A percentile compares a stretch with the other conserved stretches of the same genome.
Evolutionary conservation across 2,888 invertebrate genomes (phyloP).

Genomic region (Zaprionus bogoriensis): DNA sequence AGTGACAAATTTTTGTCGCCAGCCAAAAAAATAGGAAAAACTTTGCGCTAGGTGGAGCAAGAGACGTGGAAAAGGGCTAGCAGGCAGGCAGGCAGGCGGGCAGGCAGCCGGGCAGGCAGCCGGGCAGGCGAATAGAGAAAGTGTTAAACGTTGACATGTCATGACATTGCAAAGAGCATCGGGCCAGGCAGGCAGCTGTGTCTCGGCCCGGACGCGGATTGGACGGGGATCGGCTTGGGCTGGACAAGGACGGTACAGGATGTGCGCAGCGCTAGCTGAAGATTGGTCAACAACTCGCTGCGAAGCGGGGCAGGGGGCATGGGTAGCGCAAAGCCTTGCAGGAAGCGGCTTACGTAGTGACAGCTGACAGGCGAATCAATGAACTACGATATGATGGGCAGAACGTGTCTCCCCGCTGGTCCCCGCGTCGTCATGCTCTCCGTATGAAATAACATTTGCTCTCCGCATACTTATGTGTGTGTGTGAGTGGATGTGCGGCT

Average conservation of each 20-base stretch:
- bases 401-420: slow-evolving; percentile 17
- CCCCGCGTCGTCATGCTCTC: too few relatives aligned
- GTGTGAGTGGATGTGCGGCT: not conserved
- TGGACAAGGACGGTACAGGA: slow-evolving; percentile 28
- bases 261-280: slow-evolving; percentile 26
- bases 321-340: slow-evolving; percentile 35
- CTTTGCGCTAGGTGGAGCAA: slow-evolving; percentile 19
- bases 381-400: slow-evolving; percentile 68
- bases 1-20: slow-evolving; percentile 70
- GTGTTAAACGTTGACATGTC: slow-evolving; percentile 78
- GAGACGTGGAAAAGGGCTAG: slow-evolving; percentile 13
- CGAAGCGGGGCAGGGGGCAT: slow-evolving; percentile 6
- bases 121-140: slow-evolving; percentile 64
- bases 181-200: slow-evolving; percentile 46
- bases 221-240: too few relatives aligned
- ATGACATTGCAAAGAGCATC: slow-evolving; percentile 70
- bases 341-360: slow-evolving; percentile 71
- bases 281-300: slow-evolving; percentile 59
- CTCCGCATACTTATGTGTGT: not conserved
- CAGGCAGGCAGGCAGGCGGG: too few relatives aligned
- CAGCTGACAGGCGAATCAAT: slow-evolving; percentile 76
- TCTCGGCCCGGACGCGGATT: slow-evolving; percentile 3
- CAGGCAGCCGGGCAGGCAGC: too few relatives aligned
- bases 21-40: slow-evolving; percentile 35
- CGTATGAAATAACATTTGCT: slow-evolving; percentile 55